A percentile compares a stretch with the other conserved stretches of the same genome.
These are phyloP conservation scores for Plestiodon gilberti DNA, from an alignment of 2,113 vertebrate species.

Conservation along the genomic window DNA sequence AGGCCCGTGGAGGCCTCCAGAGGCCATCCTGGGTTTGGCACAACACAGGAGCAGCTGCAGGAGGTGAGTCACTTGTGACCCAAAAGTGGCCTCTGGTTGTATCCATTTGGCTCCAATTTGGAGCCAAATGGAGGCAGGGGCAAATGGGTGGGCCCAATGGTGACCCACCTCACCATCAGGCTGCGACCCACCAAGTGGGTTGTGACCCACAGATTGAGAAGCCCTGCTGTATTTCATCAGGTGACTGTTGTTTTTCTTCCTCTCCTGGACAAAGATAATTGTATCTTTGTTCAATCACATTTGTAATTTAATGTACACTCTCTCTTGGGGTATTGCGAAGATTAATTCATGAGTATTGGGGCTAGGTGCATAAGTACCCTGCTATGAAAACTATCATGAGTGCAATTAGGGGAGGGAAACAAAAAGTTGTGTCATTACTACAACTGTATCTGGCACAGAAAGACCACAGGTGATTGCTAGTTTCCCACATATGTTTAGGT, in stretches of 20 bases:
- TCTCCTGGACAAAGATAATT: conserved; percentile 12
- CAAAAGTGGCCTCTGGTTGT: too few relatives aligned
- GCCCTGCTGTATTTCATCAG: not conserved
- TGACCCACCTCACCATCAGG: too few relatives aligned
- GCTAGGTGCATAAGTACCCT: not conserved
- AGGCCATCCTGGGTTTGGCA: too few relatives aligned
- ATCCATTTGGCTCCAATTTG: too few relatives aligned
- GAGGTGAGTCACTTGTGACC: too few relatives aligned
- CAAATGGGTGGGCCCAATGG: too few relatives aligned
- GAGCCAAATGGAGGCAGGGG: too few relatives aligned
- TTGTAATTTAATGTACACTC: conserved; percentile 9
- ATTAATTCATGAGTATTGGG: not conserved
- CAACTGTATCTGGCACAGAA: not conserved
- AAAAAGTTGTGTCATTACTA: not conserved
- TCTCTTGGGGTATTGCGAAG: not conserved
- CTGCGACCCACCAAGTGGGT: too few relatives aligned
- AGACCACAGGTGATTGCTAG: not conserved
- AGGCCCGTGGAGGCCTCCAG: too few relatives aligned
- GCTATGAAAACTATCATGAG: not conserved
- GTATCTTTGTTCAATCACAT: conserved; percentile 10
- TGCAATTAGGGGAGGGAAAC: not conserved
- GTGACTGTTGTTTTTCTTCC: not conserved
- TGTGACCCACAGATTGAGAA: too few relatives aligned
- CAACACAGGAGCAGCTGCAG: too few relatives aligned
- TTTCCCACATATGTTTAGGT: not conserved